These are phyloP conservation scores for Paraescarpia echinospica DNA, from an alignment of 1,140 invertebrate genomes.

Conservation along the genomic window DNA sequence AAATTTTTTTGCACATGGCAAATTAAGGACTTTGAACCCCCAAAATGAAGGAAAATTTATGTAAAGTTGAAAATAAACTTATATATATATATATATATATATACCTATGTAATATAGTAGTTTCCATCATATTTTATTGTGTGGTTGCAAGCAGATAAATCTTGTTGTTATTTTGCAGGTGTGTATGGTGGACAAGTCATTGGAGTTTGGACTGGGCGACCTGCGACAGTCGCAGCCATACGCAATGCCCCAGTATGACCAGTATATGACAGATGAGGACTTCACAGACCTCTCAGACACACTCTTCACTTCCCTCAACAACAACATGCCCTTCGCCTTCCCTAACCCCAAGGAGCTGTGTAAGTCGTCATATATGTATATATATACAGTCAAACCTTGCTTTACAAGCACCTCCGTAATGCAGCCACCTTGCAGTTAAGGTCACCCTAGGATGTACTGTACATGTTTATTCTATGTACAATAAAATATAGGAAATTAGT, in stretches of 20 bases:
- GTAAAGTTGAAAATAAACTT: not conserved
- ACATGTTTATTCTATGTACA: too few relatives aligned
- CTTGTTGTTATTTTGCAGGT: not conserved
- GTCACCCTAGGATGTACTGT: too few relatives aligned
- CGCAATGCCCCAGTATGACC: not conserved
- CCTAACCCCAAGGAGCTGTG: conserved; percentile 95
- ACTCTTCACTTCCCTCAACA: conserved; percentile 56
- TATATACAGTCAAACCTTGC: too few relatives aligned
- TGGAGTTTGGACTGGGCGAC: not conserved
- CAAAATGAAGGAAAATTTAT: not conserved
- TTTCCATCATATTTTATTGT: not conserved
- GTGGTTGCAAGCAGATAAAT: too few relatives aligned
- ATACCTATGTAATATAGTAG: not conserved
- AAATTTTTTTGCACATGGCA: too few relatives aligned
- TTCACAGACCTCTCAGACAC: conserved; percentile 60
- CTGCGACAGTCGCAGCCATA: not conserved
- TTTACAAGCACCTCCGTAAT: too few relatives aligned
- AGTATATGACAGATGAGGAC: conserved; percentile 74
- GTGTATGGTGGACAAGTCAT: not conserved
- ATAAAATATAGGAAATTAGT: too few relatives aligned
- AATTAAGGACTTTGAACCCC: too few relatives aligned
- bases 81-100: not conserved
- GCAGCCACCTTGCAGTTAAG: too few relatives aligned
- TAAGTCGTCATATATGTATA: conserved; percentile 62
- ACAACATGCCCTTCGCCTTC: conserved; percentile 78